These are phyloP conservation scores for Eolophus roseicapilla DNA, from an alignment of 2,113 vertebrate genomes.

Conservation along the genomic window DNA sequence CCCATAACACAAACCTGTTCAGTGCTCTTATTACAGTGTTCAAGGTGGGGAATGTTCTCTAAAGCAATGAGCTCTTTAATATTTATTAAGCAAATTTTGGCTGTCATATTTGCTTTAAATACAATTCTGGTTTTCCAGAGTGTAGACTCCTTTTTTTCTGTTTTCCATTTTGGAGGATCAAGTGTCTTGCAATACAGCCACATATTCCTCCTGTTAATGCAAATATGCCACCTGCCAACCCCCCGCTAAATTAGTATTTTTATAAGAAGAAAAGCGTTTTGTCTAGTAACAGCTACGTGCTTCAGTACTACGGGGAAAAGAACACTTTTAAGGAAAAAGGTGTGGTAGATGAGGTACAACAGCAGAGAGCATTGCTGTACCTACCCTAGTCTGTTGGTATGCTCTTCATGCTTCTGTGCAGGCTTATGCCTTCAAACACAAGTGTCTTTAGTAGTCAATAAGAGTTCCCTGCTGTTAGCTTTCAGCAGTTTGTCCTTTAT, in stretches of 20 bases:
- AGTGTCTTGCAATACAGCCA: background rate
- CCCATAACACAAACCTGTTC: background rate
- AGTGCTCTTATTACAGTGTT: background rate
- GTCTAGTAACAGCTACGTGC: background rate
- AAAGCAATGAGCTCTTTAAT: background rate
- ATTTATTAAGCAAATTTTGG: background rate
- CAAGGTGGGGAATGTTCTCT: background rate
- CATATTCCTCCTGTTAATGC: background rate
- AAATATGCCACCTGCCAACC: background rate
- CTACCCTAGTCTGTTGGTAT: background rate
- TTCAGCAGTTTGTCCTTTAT: slow-evolving; percentile 68
- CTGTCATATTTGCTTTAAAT: background rate
- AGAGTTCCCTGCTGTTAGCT: slow-evolving; percentile 54
- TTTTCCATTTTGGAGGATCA: background rate
- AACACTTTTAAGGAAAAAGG: background rate
- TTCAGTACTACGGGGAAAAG: background rate
- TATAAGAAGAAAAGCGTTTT: background rate
- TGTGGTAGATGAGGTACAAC: background rate
- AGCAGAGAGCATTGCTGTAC: background rate
- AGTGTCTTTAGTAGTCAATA: background rate
- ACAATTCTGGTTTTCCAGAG: background rate
- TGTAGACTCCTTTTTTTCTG: background rate
- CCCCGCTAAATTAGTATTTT: background rate
- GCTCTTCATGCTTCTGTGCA: background rate
- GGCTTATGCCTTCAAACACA: slow-evolving; percentile 19